Percentiles rank a stretch among this genome's conserved stretches.
Evolutionary conservation across 1,140 invertebrate genomes (phyloP).

Genomic region (Bombus picipes): DNA sequence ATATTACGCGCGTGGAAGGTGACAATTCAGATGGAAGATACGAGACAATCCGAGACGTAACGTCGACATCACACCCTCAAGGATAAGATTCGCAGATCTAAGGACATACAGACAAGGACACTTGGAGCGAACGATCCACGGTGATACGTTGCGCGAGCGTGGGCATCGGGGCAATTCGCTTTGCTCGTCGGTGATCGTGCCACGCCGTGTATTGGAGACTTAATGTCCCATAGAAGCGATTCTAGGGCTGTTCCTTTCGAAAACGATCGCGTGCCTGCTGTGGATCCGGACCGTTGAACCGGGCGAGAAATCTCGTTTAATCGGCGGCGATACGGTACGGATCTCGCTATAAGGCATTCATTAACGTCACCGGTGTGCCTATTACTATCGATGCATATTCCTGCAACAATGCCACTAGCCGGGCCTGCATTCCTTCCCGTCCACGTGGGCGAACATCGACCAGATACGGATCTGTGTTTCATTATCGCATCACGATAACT

Average conservation of each 20-base stretch:
- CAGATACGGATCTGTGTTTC: constrained; percentile 56
- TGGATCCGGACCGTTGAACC: constrained; percentile 49
- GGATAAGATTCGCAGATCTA: constrained; percentile 39
- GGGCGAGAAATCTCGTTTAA: constrained; percentile 60
- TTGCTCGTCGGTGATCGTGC: constrained; percentile 52
- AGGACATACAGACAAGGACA: constrained; percentile 55
- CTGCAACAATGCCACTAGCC: constrained; percentile 52
- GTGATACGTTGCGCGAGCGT: constrained; percentile 53
- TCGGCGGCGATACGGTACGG: constrained; percentile 42
- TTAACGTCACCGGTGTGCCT: constrained; percentile 56
- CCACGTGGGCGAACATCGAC: constrained; percentile 50
- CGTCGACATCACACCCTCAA: constrained; percentile 42
- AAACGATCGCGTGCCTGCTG: constrained; percentile 60
- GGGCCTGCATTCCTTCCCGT: constrained; percentile 30
- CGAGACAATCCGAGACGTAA: constrained; percentile 35
- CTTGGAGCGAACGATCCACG: constrained; percentile 30
- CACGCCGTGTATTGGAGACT: constrained; percentile 27
- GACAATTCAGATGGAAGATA: constrained; percentile 51
- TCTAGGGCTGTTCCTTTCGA: constrained; percentile 41
- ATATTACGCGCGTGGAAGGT: constrained; percentile 17
- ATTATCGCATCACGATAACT: constrained; percentile 53
- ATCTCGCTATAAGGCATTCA: constrained; percentile 56
- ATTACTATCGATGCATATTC: constrained; percentile 57
- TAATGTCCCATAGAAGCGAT: constrained; percentile 52
- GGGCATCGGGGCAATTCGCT: constrained; percentile 59